Percentiles rank a stretch among this genome's conserved stretches.
Evolutionary conservation across 2,888 invertebrate genomes (phyloP).

Genomic region (Cephonodes hylas): DNA sequence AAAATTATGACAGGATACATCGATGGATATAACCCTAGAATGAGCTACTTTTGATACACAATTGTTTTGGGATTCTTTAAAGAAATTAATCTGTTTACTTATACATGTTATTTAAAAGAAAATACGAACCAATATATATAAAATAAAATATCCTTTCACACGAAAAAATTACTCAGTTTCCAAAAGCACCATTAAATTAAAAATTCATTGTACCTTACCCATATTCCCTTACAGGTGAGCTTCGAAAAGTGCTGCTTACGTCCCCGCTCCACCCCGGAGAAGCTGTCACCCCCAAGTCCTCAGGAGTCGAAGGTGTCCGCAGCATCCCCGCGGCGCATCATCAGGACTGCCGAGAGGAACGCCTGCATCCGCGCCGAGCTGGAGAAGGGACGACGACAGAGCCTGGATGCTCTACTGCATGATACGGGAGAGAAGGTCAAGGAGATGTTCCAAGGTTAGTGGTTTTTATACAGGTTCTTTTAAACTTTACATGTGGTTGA

Average conservation of each 20-base stretch:
- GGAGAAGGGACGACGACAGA: constrained; percentile 82
- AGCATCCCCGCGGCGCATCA: constrained; percentile 61
- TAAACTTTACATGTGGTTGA: too few species aligned
- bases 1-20: too few species aligned
- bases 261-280: constrained; percentile 61
- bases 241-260: constrained; percentile 80
- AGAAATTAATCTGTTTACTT: too few species aligned
- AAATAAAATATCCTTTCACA: too few species aligned
- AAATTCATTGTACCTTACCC: background rate
- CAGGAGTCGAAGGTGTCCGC: constrained; percentile 60
- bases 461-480: background rate
- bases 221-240: constrained; percentile 58
- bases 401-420: constrained; percentile 87
- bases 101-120: too few species aligned
- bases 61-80: too few species aligned
- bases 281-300: constrained; percentile 60
- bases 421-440: constrained; percentile 91
- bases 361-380: constrained; percentile 45
- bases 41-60: too few species aligned
- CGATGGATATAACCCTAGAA: background rate
- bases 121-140: too few species aligned
- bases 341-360: constrained; percentile 36
- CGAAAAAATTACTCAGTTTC: too few species aligned
- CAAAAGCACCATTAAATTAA: too few species aligned
- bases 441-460: constrained; percentile 88